Percentiles rank a stretch among this genome's conserved stretches.
Evolutionary conservation across 2,888 invertebrate genomes (phyloP).

Genomic region (Sycophila texana): DNA sequence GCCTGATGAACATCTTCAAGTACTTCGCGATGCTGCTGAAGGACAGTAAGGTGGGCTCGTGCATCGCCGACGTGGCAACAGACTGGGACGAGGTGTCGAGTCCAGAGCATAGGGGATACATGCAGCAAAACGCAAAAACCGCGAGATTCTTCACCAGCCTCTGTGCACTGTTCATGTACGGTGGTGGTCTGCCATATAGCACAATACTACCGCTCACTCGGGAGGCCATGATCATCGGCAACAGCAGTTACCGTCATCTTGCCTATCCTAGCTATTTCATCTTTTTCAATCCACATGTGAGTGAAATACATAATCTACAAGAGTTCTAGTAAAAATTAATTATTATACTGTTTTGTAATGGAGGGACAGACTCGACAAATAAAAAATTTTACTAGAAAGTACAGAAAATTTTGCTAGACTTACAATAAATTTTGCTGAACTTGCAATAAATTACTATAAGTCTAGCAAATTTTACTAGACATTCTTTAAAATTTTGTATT

Average conservation of each 20-base stretch:
- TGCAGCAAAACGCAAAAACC: slow-evolving; percentile 60
- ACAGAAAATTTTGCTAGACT: no score
- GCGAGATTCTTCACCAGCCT: slow-evolving; percentile 60
- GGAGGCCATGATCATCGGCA: slow-evolving; percentile 55
- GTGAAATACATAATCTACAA: background rate
- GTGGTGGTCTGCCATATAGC: slow-evolving; percentile 60
- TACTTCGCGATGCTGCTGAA: slow-evolving; percentile 59
- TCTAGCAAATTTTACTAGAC: no score
- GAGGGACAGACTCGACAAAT: no score
- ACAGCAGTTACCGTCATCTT: slow-evolving; percentile 59
- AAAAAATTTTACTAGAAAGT: no score
- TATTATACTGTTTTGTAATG: no score
- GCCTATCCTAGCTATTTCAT: slow-evolving; percentile 62
- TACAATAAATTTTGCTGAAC: no score
- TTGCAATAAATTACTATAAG: no score
- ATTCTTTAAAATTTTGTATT: no score
- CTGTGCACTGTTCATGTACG: slow-evolving; percentile 60
- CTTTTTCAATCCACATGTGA: slow-evolving; percentile 59
- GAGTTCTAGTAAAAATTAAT: no score
- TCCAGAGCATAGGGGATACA: slow-evolving; percentile 56
- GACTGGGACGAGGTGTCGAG: slow-evolving; percentile 60
- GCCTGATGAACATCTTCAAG: slow-evolving; percentile 63
- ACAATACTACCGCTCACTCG: slow-evolving; percentile 60
- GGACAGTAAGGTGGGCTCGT: slow-evolving; percentile 55
- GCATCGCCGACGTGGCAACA: slow-evolving; percentile 59